Percentiles rank a stretch among this genome's conserved stretches.
Conservation (phyloP, 2,797 vertebrate species). For the Pempheris klunzingeri region DNA sequence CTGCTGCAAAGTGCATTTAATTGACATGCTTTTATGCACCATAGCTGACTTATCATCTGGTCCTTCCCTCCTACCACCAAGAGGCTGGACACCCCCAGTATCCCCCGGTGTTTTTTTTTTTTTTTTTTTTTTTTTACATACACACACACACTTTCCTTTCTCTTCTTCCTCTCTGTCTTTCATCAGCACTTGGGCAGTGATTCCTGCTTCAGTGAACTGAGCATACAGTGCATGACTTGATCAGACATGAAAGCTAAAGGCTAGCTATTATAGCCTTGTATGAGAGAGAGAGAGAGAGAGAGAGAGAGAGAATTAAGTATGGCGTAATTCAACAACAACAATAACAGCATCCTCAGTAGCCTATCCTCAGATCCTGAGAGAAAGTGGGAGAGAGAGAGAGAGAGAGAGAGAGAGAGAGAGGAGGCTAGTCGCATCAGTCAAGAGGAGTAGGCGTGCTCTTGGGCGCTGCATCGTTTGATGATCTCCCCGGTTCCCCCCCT, state of each 20-base stretch:
- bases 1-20: conserved; percentile 76
- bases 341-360: conserved; percentile 70
- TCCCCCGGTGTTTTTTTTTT: conserved; percentile 16
- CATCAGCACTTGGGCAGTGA: conserved; percentile 84
- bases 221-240: conserved; percentile 71
- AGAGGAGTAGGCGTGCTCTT: conserved; percentile 78
- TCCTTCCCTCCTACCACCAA: conserved; percentile 22
- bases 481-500: conserved; percentile 49
- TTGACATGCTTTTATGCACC: conserved; percentile 66
- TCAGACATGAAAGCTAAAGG: conserved; percentile 85
- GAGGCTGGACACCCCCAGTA: conserved; percentile 23
- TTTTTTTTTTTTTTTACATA: too few relatives aligned
- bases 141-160: conserved; percentile 27
- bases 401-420: conserved; percentile 40
- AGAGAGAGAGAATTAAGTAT: conserved; percentile 70
- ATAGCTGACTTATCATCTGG: conserved; percentile 53
- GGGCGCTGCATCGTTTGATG: conserved; percentile 75
- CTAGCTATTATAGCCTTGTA: conserved; percentile 73
- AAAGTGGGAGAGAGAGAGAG: conserved; percentile 37
- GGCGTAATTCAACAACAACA: conserved; percentile 85
- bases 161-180: conserved; percentile 59
- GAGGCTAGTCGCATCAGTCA: conserved; percentile 79
- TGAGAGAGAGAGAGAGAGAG: conserved; percentile 52
- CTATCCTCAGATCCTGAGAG: conserved; percentile 56
- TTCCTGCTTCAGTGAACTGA: conserved; percentile 82